Evolutionary conservation across 2,888 invertebrate genomes (phyloP), one percentile per base, ranked within the genome.

Genomic region (Scotopteryx bipunctaria): DNA sequence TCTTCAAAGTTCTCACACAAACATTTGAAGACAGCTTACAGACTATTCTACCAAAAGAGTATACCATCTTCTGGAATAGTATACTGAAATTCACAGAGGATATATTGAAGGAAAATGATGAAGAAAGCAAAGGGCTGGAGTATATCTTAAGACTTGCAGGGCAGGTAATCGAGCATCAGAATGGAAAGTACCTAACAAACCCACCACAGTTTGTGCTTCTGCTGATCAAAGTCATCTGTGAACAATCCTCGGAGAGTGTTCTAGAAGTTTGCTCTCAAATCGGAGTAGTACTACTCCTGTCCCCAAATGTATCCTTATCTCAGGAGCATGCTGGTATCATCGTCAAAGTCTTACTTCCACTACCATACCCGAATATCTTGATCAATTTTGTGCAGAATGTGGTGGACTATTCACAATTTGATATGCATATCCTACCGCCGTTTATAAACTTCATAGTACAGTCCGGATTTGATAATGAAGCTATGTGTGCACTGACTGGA

Each of bases 301-400:
- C 94, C 0, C 84, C 91, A 5, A 92, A 93, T 61, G 81, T 94
- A 0, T 92, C 92, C 41, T 78, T 96, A 6, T 92, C 93, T 1
- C 96, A 96, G 80, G 93, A 96, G 71, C 93, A 94, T 71, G 93
- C 95, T 0, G 93, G 94, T 23, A 91, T 92, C n/a, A 83, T 96
- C 43, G 91, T 94, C 0, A 91, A 92, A 66, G 94, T 93, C 57
- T 82, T 94, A 15, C 74, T 95, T 19, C 87, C 88, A 6, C 74
- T 94, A 6, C 85, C 91, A 5, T 86, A 92, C 45, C 88, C 91
- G 36, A 80, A 85, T 21, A 88, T 94, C 11, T 86, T 94, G 21
- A 90, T 94, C 40, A 87, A 92, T 47, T 94, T 95, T 69, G 92
- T 95, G 1, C 91, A 93, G 65, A 92, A 93, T 75, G 92, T 95